Evolutionary conservation across 2,797 vertebrate species (phyloP).

Genomic region (Lacerta agilis): DNA sequence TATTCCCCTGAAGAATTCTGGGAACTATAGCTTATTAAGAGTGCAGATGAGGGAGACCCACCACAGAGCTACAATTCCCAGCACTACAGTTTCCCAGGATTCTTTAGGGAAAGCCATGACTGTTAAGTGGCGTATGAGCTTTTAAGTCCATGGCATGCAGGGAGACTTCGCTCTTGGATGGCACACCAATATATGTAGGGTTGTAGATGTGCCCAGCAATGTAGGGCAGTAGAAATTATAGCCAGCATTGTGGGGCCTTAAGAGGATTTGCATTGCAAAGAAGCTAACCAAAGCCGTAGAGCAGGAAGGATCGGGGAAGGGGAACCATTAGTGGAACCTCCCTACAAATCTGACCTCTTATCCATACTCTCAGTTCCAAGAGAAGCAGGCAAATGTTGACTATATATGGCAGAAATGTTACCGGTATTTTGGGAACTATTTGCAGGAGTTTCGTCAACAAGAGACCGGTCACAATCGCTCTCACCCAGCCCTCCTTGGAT

Average conservation of each 20-base stretch:
- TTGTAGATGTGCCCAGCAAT: too few relatives aligned
- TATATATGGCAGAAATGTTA: not conserved
- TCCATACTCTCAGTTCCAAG: not conserved
- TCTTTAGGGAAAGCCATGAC: too few relatives aligned
- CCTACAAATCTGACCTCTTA: not conserved
- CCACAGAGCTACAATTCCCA: too few relatives aligned
- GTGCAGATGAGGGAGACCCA: too few relatives aligned
- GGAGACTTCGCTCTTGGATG: too few relatives aligned
- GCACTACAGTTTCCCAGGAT: too few relatives aligned
- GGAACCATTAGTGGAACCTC: not conserved
- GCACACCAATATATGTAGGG: too few relatives aligned
- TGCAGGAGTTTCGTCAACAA: not conserved
- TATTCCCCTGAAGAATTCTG: too few relatives aligned
- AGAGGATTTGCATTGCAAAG: not conserved
- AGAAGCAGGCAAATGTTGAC: not conserved
- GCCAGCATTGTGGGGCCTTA: not conserved
- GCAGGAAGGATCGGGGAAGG: not conserved
- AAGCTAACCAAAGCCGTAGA: too few relatives aligned
- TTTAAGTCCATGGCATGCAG: too few relatives aligned
- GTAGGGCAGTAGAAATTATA: not conserved
- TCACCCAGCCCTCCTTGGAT: not conserved
- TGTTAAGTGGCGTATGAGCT: too few relatives aligned
- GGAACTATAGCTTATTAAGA: too few relatives aligned
- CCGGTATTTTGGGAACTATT: not conserved
- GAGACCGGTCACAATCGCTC: not conserved